Base-by-base conservation (phyloP, 2,797 vertebrate genomes). In the Girardinus metallicus region DNA sequence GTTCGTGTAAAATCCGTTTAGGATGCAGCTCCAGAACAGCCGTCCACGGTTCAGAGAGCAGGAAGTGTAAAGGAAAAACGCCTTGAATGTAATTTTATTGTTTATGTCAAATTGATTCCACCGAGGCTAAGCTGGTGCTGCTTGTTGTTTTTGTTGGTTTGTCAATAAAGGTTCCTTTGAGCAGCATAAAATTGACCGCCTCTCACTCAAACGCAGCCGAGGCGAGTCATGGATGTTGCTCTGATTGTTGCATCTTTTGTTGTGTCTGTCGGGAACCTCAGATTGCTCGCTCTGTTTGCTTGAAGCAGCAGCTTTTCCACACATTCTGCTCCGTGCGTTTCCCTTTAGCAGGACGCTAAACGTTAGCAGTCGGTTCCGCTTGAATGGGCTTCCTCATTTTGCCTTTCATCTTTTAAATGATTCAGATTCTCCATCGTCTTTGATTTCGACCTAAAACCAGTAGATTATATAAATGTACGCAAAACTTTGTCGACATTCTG, bases 1-100 rank as follows among this genome's bases (percentile, higher is more conserved):
- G 4, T 66, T 81, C 62, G 73, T 83, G 80, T 78, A 43, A 78
- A 82, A 77, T 83, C 31, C 26, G 47, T 74, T 31, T 53, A 60
- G 77, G 73, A 76, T 53, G 26, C 64, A 71, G 51, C 36, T 43
- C 43, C 49, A 15, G 11, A 74, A 57, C 29, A 74, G 74, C 15
- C 21, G 57, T 62, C 60, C 31, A 39, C 29, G 55, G 77, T 55
- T 51, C n/a, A 41, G 55, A 66, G 5, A 34, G 68, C 8, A 46
- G 26, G 3, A 43, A 57, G 51, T 39, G 43, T 29, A 70, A 64
- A 51, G n/a, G 16, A 78, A 71, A 53, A 76, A 73, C 8, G 55
- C 11, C 13, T 51, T 34, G 39, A 73, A 81, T 78, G n/a, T 68
- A 51, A 74, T 68, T n/a, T 76, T 47, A 73, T 41, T 53, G 29